A percentile compares a stretch with the other conserved stretches of the same genome.
These are phyloP conservation scores for Globia sparganii DNA, from an alignment of 2,888 invertebrate genomes.

Conservation along the genomic window DNA sequence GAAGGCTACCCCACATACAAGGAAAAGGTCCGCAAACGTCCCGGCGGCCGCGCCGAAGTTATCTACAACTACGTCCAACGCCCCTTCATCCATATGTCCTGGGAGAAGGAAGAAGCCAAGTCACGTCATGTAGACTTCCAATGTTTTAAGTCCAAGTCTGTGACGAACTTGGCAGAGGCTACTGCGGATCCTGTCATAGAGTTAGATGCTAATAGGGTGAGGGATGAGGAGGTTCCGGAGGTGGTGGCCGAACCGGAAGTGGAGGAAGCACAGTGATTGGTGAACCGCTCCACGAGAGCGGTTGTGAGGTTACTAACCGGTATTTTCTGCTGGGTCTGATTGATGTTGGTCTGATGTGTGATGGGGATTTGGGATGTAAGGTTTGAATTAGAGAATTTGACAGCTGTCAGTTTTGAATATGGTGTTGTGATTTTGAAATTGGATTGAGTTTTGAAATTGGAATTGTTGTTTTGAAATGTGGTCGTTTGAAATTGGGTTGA, in stretches of 20 bases:
- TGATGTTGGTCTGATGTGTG: slow-evolving; percentile 40
- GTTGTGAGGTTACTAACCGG: slow-evolving; percentile 67
- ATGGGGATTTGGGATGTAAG: neutral
- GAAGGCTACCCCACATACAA: slow-evolving; percentile 99
- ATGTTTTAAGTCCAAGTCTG: slow-evolving; percentile 99
- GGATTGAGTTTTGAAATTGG: neutral
- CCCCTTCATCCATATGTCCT: slow-evolving; percentile 99
- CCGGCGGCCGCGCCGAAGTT: slow-evolving; percentile 98
- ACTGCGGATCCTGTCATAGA: slow-evolving; percentile 96
- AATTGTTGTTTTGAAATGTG: neutral
- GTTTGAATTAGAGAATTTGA: slow-evolving; percentile 14
- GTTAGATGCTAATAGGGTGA: slow-evolving; percentile 87
- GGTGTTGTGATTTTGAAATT: slow-evolving; percentile 18
- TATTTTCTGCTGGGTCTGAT: slow-evolving; percentile 73
- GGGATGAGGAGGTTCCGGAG: slow-evolving; percentile 77
- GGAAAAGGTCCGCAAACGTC: slow-evolving; percentile 98
- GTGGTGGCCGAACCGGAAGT: slow-evolving; percentile 71
- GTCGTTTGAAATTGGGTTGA: neutral
- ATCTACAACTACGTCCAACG: slow-evolving; percentile 99
- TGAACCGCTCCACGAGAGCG: slow-evolving; percentile 69
- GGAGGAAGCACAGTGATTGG: slow-evolving; percentile 66
- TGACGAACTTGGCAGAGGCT: slow-evolving; percentile 98
- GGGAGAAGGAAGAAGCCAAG: slow-evolving; percentile 99
- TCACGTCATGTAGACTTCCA: slow-evolving; percentile 99
- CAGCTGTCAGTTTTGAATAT: slow-evolving; percentile 3